Conservation (phyloP, 2,113 vertebrate species). For the Hippocampus comes region DNA sequence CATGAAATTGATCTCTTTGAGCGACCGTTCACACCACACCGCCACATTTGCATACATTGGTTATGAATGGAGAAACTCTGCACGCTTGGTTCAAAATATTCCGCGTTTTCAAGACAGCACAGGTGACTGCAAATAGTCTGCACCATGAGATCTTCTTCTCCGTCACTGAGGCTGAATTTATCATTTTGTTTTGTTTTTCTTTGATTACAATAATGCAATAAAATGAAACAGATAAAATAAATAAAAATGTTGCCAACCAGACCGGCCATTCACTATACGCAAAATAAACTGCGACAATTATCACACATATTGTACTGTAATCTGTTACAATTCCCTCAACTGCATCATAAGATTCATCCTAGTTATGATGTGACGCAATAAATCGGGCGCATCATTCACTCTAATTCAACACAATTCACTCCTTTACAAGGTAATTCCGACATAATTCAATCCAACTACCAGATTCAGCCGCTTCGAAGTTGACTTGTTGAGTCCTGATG, state of each 20-base stretch:
- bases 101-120: not conserved
- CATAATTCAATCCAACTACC: not conserved
- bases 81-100: not conserved
- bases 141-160: not conserved
- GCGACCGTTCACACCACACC: not conserved
- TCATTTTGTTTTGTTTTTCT: no score
- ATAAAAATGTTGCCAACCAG: not conserved
- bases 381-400: no score
- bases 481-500: no score
- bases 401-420: not conserved
- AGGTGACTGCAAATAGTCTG: not conserved
- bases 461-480: not conserved
- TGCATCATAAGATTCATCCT: not conserved
- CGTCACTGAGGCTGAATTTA: not conserved
- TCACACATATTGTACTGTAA: not conserved
- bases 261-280: no score
- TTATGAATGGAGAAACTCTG: not conserved
- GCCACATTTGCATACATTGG: constrained; percentile 19
- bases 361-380: no score
- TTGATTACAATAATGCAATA: not conserved
- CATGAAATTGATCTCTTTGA: not conserved
- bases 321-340: not conserved
- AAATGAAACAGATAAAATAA: not conserved
- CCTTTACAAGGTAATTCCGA: no score
- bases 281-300: not conserved